Percentiles rank a stretch among this genome's conserved stretches.
phyloP scores from a whole-genome alignment of 2,113 vertebrate genomes.

The Lepidothrix coronata region DNA sequence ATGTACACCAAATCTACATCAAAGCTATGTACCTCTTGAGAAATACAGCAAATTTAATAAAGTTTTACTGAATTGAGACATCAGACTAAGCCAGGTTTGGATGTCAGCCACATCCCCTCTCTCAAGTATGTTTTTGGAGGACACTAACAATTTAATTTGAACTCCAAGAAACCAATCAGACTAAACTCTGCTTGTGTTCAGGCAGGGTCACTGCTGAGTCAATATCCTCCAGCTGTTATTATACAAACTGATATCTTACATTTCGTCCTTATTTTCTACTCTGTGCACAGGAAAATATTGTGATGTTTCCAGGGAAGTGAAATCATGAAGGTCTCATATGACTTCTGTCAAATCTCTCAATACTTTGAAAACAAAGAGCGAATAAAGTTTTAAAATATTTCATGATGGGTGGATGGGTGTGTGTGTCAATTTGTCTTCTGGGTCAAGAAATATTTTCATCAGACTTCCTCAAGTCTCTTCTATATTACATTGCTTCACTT shows the following conservation, averaged over 20 bases:
- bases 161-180: not conserved
- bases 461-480: not conserved
- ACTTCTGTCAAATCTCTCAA: not conserved
- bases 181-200: not conserved
- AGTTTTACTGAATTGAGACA: not conserved
- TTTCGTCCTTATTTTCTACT: not conserved
- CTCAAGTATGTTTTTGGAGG: not conserved
- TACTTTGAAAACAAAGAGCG: not conserved
- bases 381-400: not conserved
- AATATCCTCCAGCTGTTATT: not conserved
- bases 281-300: not conserved
- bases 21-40: not conserved
- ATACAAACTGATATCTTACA: not conserved
- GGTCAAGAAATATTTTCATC: not conserved
- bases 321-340: not conserved
- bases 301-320: not conserved
- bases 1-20: not conserved
- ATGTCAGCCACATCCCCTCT: not conserved
- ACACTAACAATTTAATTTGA: not conserved
- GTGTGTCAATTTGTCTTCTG: not conserved
- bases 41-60: not conserved
- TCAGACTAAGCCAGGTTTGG: not conserved
- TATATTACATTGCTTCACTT: not conserved
- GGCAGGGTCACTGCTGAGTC: not conserved
- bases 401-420: rapidly evolving